Percentiles rank a stretch among this genome's conserved stretches.
Evolutionary conservation across 2,113 vertebrate genomes (phyloP).

Genomic region (Eleginops maclovinus): DNA sequence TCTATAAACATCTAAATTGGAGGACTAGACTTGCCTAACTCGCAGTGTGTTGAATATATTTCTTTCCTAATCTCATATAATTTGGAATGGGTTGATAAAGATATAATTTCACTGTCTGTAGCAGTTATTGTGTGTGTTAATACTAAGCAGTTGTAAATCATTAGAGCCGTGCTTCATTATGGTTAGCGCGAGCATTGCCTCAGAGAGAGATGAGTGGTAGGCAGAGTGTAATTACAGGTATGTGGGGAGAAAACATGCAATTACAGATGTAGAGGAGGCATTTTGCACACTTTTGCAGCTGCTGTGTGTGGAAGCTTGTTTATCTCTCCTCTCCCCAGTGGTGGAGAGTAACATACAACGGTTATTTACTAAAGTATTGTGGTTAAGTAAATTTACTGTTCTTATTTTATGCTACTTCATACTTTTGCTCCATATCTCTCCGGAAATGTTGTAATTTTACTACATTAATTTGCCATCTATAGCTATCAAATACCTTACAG

Average conservation of each 20-base stretch:
- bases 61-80: conserved; percentile 47
- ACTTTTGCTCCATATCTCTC: neutral
- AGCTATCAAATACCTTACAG: neutral
- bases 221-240: conserved; percentile 79
- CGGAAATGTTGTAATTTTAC: neutral
- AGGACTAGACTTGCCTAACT: conserved; percentile 28
- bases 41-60: neutral
- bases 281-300: conserved; percentile 67
- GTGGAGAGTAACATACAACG: conserved; percentile 14
- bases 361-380: conserved; percentile 12
- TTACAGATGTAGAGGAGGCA: conserved; percentile 78
- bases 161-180: conserved; percentile 77
- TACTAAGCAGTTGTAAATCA: conserved; percentile 76
- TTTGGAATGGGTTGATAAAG: conserved; percentile 58
- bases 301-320: conserved; percentile 42
- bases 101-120: conserved; percentile 53
- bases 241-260: conserved; percentile 80
- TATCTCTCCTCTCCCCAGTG: conserved; percentile 21
- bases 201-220: conserved; percentile 72
- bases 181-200: conserved; percentile 71
- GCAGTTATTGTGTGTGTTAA: conserved; percentile 65
- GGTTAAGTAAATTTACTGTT: neutral
- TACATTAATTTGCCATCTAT: neutral
- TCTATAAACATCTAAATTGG: conserved; percentile 10
- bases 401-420: neutral